Evolutionary conservation across 2,888 invertebrate genomes (phyloP).

Genomic region (Lobophora halterata): DNA sequence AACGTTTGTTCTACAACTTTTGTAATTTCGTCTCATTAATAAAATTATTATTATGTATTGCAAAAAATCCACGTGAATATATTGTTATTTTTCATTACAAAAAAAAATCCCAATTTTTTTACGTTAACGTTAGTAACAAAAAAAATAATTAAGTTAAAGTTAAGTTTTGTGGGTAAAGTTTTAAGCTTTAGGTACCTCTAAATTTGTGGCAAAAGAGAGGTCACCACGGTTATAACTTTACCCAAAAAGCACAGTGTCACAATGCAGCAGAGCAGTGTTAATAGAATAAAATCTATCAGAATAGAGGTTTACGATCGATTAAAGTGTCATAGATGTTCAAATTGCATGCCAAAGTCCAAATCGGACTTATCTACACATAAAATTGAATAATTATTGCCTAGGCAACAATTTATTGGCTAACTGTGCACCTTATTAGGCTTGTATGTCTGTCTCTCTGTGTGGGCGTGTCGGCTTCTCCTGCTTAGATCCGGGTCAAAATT

Average conservation of each 20-base stretch:
- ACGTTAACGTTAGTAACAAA: no score
- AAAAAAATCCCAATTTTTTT: no score
- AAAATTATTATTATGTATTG: no score
- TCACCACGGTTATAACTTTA: no score
- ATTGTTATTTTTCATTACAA: no score
- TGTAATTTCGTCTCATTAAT: no score
- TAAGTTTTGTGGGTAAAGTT: no score
- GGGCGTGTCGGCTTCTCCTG: constrained; percentile 14
- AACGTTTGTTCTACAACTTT: no score
- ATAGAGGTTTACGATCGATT: constrained; percentile 11
- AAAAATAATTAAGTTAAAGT: no score
- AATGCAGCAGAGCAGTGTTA: constrained; percentile 2
- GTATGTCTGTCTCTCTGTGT: constrained; percentile 17
- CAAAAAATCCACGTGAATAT: no score
- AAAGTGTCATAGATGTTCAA: constrained; percentile 6
- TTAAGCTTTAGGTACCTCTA: no score
- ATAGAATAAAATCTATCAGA: constrained; percentile 10
- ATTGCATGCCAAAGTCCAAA: constrained; percentile 15
- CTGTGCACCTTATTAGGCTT: constrained; percentile 26
- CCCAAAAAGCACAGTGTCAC: constrained; percentile 1
- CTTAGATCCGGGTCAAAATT: constrained; percentile 17
- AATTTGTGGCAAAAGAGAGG: no score
- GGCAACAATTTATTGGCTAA: constrained; percentile 20
- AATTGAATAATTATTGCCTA: constrained; percentile 17
- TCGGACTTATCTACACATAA: constrained; percentile 4